phyloP scores from a whole-genome alignment of 2,888 invertebrate species.

The Mactromeris polynyma region DNA sequence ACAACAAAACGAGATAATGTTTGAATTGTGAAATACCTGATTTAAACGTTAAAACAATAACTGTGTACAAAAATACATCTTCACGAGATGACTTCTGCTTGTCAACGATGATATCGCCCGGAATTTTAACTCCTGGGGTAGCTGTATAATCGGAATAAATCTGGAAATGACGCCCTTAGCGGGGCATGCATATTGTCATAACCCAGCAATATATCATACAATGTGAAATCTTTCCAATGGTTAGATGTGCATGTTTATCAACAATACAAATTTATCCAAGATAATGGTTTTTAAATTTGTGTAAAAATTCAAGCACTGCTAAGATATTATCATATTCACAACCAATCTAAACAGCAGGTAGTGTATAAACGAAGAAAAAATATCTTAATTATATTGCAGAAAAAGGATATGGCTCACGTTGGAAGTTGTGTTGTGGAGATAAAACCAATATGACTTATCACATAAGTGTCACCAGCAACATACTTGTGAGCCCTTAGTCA shows the following conservation, averaged over 20 bases:
- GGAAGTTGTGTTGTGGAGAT: neutral
- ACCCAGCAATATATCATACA: neutral
- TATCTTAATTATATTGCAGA: neutral
- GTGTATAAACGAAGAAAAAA: neutral
- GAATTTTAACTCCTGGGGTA: neutral
- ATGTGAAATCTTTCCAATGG: neutral
- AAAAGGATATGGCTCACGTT: neutral
- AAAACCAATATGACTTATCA: neutral
- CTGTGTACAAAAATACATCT: neutral
- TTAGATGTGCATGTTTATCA: slow-evolving; percentile 36
- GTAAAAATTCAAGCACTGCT: slow-evolving; percentile 34
- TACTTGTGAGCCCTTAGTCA: too few relatives aligned
- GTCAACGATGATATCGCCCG: neutral
- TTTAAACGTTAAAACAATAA: neutral
- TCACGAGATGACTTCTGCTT: neutral
- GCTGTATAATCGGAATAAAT: neutral
- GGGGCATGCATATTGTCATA: slow-evolving; percentile 4
- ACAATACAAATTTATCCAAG: slow-evolving; percentile 28
- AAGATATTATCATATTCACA: slow-evolving; percentile 20
- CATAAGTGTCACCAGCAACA: neutral
- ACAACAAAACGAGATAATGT: neutral
- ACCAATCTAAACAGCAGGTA: slow-evolving; percentile 36
- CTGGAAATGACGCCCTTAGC: neutral
- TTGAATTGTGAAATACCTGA: neutral
- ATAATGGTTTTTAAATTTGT: slow-evolving; percentile 38